A percentile compares a stretch with the other conserved stretches of the same genome.
phyloP scores from a whole-genome alignment of 2,797 vertebrate genomes.

The Macroramphosus scolopax region DNA sequence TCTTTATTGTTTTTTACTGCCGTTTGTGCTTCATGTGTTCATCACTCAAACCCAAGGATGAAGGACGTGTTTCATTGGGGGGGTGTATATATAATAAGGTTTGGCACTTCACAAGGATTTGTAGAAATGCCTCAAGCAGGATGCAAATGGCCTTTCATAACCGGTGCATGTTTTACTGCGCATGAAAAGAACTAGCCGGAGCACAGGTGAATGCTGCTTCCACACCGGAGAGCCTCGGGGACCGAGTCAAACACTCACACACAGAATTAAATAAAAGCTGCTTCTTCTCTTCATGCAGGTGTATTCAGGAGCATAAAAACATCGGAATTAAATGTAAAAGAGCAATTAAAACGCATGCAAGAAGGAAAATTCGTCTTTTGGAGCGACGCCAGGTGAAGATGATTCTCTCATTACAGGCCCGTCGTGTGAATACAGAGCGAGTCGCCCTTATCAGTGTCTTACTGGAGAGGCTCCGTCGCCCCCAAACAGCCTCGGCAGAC shows the following conservation, averaged over 20 bases:
- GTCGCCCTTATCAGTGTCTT: conserved; percentile 46
- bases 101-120: conserved; percentile 28
- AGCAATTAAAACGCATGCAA: too few species aligned
- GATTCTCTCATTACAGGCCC: conserved; percentile 17
- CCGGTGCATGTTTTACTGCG: conserved; percentile 13
- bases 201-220: too few species aligned
- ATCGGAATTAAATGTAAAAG: too few species aligned
- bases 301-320: too few species aligned
- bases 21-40: too few species aligned
- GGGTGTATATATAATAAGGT: conserved; percentile 39
- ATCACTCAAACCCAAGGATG: too few species aligned
- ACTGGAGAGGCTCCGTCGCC: conserved; percentile 39
- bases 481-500: conserved; percentile 43
- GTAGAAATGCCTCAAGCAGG: conserved; percentile 22
- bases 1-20: conserved; percentile 42
- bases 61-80: too few species aligned
- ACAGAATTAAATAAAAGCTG: too few species aligned
- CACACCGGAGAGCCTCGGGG: too few species aligned
- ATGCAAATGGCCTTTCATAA: conserved; percentile 22
- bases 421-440: conserved; percentile 33
- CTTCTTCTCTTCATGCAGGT: too few species aligned
- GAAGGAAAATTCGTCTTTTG: conserved; percentile 20
- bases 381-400: conserved; percentile 8
- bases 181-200: conserved; percentile 28
- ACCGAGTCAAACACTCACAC: too few species aligned